A percentile compares a stretch with the other conserved stretches of the same genome.
These are phyloP conservation scores for Tautogolabrus adspersus DNA, from an alignment of 2,113 vertebrate species.

Conservation along the genomic window DNA sequence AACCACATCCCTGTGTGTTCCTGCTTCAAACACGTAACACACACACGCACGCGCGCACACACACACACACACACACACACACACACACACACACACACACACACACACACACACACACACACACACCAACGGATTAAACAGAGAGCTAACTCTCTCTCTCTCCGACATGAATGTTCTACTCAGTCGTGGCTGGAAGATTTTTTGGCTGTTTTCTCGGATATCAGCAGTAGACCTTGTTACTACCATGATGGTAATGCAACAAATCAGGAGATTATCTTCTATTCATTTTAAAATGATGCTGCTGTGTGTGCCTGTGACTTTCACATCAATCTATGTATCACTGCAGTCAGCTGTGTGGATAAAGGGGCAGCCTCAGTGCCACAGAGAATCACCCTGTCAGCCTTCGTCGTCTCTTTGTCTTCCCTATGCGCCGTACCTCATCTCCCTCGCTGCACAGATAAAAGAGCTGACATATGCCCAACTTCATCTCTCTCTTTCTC, in stretches of 20 bases:
- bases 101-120: slow-evolving; percentile 5
- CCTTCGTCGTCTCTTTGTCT: background rate
- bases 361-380: too few species aligned
- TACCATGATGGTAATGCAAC: slow-evolving; percentile 12
- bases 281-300: too few species aligned
- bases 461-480: slow-evolving; percentile 75
- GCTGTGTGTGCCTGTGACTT: too few species aligned
- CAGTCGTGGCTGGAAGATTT: slow-evolving; percentile 21
- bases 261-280: too few species aligned
- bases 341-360: too few species aligned
- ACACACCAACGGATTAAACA: slow-evolving; percentile 39
- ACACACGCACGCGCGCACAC: background rate
- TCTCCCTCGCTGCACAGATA: slow-evolving; percentile 66
- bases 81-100: slow-evolving; percentile 21
- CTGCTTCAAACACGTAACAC: slow-evolving; percentile 26
- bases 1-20: slow-evolving; percentile 47
- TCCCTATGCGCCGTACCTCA: slow-evolving; percentile 11
- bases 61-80: slow-evolving; percentile 2
- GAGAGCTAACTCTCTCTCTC: slow-evolving; percentile 51
- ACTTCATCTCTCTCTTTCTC: slow-evolving; percentile 60
- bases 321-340: too few species aligned
- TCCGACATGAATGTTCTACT: slow-evolving; percentile 38
- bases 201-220: slow-evolving; percentile 38
- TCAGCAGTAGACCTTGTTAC: slow-evolving; percentile 29
- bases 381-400: too few species aligned